A percentile compares a stretch with the other conserved stretches of the same genome.
Conservation (phyloP, 2,113 vertebrate genomes). For the Pluvianellus socialis region DNA sequence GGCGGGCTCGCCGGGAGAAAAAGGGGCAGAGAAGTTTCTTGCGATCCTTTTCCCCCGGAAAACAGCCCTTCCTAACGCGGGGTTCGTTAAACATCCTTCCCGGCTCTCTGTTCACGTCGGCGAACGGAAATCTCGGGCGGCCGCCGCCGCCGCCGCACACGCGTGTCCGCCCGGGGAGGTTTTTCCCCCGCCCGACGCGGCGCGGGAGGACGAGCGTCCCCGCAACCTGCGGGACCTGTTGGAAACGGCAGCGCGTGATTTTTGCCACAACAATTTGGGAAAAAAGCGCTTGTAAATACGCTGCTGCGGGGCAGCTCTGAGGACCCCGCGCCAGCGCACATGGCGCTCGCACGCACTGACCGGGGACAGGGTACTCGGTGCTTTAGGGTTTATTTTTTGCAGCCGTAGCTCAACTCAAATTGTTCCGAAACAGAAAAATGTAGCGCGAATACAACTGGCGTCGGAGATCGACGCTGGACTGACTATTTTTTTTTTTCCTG, state of each 20-base stretch:
- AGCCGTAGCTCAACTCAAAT: not conserved
- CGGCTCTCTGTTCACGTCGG: not conserved
- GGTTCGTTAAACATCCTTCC: not conserved
- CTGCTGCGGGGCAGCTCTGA: fast-evolving
- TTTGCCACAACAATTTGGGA: not conserved
- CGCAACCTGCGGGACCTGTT: not conserved
- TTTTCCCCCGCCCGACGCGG: not conserved
- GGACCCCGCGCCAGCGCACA: not conserved
- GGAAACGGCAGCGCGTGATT: fast-evolving
- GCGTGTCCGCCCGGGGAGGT: fast-evolving
- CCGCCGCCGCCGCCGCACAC: fast-evolving
- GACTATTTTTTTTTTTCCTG: not conserved
- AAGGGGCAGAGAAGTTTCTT: not conserved
- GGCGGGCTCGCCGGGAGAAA: not conserved
- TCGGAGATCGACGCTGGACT: fast-evolving
- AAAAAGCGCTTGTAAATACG: fast-evolving
- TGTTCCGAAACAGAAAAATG: not conserved
- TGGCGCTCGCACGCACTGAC: fast-evolving
- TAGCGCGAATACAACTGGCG: fast-evolving
- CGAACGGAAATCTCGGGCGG: fast-evolving
- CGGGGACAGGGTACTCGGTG: fast-evolving
- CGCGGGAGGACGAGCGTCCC: not conserved
- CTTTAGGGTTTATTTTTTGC: not conserved
- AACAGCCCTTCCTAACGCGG: not conserved
- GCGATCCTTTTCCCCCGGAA: not conserved